phyloP scores from a whole-genome alignment of 1,140 invertebrate genomes.

The Bicyclus anynana region DNA sequence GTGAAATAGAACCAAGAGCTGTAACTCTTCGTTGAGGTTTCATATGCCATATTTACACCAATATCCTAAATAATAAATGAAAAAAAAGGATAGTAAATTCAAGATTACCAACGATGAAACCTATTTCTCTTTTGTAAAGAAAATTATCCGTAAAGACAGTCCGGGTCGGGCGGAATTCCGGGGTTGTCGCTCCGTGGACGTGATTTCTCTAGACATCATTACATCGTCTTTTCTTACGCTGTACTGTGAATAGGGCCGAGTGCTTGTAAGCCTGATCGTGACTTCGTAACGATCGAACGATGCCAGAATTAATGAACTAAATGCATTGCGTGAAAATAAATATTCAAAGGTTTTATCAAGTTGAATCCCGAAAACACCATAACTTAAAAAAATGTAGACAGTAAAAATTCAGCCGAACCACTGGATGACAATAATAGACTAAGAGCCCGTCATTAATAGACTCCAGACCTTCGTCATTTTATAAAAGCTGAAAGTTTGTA shows the following conservation, averaged over 20 bases:
- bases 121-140: slow-evolving; percentile 53
- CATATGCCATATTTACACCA: no score
- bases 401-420: no score
- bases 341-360: no score
- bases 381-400: no score
- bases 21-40: no score
- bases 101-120: slow-evolving; percentile 21
- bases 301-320: not conserved
- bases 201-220: slow-evolving; percentile 57
- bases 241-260: slow-evolving; percentile 45
- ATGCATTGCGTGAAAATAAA: not conserved
- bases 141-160: slow-evolving; percentile 47
- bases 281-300: not conserved
- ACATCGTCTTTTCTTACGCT: slow-evolving; percentile 66
- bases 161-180: slow-evolving; percentile 60
- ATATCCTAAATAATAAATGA: not conserved
- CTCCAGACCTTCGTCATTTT: no score
- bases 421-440: no score
- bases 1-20: no score
- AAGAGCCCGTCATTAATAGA: no score
- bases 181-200: slow-evolving; percentile 57
- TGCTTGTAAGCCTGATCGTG: slow-evolving; percentile 7
- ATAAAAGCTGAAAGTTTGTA: no score
- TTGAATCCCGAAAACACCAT: no score
- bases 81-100: not conserved